Evolutionary conservation across 2,113 vertebrate species (phyloP).

Genomic region (Stegastes partitus): DNA sequence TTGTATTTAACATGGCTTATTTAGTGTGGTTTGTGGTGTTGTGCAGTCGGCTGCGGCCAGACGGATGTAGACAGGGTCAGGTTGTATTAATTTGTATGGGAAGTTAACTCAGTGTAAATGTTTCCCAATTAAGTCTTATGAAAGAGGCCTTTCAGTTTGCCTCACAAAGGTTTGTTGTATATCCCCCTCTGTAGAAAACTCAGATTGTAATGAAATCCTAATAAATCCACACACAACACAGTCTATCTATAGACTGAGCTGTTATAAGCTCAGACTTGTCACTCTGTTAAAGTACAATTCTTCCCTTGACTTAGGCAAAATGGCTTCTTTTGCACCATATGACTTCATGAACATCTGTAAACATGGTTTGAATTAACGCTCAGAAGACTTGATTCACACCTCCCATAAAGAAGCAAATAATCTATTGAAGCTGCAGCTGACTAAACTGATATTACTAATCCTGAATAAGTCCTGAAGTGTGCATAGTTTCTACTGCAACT

Average conservation of each 20-base stretch:
- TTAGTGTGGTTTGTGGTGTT: constrained; percentile 10
- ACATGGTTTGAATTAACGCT: constrained; percentile 10
- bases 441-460: neutral
- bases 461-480: neutral
- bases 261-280: constrained; percentile 33
- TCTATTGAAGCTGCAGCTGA: neutral
- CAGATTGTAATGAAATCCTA: constrained; percentile 67
- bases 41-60: constrained; percentile 24
- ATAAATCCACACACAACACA: constrained; percentile 54
- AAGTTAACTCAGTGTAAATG: constrained; percentile 66
- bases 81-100: constrained; percentile 75
- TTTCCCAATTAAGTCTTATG: constrained; percentile 74
- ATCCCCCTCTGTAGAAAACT: constrained; percentile 43
- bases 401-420: neutral
- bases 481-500: constrained; percentile 2
- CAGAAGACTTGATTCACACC: constrained; percentile 1
- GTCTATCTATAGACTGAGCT: constrained; percentile 34
- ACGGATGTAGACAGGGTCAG: constrained; percentile 59
- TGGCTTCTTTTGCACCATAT: constrained; percentile 8
- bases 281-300: constrained; percentile 16
- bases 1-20: neutral
- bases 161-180: constrained; percentile 75
- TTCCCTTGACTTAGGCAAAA: constrained; percentile 13
- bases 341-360: constrained; percentile 13
- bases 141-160: constrained; percentile 78